Conservation (phyloP, 2,113 vertebrate genomes). For the Notothenia coriiceps region DNA sequence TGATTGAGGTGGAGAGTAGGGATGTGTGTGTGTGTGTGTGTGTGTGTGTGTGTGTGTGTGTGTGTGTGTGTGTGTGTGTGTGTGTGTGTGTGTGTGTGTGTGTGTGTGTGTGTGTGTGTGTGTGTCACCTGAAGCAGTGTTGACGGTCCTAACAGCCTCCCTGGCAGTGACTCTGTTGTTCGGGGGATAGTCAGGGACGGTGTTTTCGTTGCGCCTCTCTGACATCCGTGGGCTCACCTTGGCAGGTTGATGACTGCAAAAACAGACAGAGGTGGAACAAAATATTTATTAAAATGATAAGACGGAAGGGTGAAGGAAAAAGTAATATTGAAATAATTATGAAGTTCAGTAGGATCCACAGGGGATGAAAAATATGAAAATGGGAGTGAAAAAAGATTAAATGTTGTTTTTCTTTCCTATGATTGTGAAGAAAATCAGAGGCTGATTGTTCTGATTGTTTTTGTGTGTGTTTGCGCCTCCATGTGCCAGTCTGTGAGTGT, state of each 20-base stretch:
- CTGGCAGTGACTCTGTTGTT: conserved; percentile 85
- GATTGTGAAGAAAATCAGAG: not conserved
- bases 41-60: conserved; percentile 22
- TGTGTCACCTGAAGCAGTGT: conserved; percentile 85
- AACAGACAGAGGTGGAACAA: not conserved
- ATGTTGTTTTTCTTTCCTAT: too few species aligned
- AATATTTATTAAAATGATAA: not conserved
- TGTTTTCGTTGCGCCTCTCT: conserved; percentile 85
- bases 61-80: conserved; percentile 6
- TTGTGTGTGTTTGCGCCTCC: not conserved
- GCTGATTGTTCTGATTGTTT: not conserved
- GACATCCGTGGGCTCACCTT: conserved; percentile 79
- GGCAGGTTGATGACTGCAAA: conserved; percentile 86
- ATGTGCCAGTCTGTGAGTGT: not conserved
- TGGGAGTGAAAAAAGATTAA: not conserved
- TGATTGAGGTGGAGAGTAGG: conserved; percentile 37
- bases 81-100: conserved; percentile 18
- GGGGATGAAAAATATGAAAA: conserved; percentile 6
- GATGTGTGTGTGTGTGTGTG: conserved; percentile 7
- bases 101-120: conserved; percentile 24
- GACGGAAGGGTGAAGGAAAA: not conserved
- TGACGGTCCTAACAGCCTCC: conserved; percentile 87
- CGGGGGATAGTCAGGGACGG: conserved; percentile 84
- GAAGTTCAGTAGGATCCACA: not conserved
- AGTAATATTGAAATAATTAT: not conserved